These are phyloP conservation scores for Ondatra zibethicus DNA, from an alignment of 2,113 vertebrate genomes.

Conservation along the genomic window DNA sequence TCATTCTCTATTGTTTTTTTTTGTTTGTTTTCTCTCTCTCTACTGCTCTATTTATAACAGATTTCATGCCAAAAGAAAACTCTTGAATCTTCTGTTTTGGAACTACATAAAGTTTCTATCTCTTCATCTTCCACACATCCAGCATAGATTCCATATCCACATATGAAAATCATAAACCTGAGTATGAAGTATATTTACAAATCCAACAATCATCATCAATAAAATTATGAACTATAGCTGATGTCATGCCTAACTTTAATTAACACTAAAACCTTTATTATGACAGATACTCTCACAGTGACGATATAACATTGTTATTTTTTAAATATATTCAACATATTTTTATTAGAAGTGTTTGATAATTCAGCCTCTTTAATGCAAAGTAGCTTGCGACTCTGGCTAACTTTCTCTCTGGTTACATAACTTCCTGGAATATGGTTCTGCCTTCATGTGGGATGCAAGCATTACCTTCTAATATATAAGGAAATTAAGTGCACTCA, in stretches of 20 bases:
- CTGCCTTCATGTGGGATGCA: conserved; percentile 65
- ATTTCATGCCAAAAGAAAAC: background rate
- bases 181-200: background rate
- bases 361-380: conserved; percentile 53
- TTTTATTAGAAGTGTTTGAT: conserved; percentile 42
- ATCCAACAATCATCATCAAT: background rate
- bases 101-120: background rate
- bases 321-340: background rate
- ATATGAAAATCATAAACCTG: background rate
- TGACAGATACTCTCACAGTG: background rate
- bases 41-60: background rate
- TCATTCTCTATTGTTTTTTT: background rate
- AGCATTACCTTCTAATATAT: conserved; percentile 71
- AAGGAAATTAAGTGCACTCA: conserved; percentile 77
- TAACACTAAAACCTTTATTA: conserved; percentile 15
- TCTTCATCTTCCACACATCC: background rate
- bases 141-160: background rate
- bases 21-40: background rate
- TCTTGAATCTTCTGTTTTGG: background rate
- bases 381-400: conserved; percentile 50
- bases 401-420: conserved; percentile 58
- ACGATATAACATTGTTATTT: background rate
- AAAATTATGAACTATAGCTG: background rate
- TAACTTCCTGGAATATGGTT: conserved; percentile 65
- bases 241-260: conserved; percentile 1